These are phyloP conservation scores for Cephus runcator DNA, from an alignment of 2,888 invertebrate species.

Conservation along the genomic window DNA sequence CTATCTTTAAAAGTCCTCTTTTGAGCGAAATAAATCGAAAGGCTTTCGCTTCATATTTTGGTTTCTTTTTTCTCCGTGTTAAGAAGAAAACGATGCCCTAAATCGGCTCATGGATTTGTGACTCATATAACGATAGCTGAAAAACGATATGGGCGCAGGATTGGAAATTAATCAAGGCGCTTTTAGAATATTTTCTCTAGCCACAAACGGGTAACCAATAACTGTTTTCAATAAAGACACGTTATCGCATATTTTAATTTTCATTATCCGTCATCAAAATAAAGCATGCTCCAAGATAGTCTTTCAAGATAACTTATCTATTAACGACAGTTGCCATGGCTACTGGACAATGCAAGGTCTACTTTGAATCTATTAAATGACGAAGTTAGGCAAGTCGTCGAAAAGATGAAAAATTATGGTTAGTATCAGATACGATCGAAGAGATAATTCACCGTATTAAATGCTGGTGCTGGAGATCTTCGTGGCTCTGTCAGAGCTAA, in stretches of 20 bases:
- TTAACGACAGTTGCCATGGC: background rate
- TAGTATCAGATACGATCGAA: background rate
- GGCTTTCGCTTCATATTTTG: too few species aligned
- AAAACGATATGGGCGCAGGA: background rate
- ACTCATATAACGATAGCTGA: background rate
- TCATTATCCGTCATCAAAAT: background rate
- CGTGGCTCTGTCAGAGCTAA: conserved; percentile 44
- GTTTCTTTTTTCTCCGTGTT: too few species aligned
- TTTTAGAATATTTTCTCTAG: background rate
- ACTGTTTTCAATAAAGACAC: background rate
- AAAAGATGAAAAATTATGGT: background rate
- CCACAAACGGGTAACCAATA: background rate
- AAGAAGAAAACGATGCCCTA: too few species aligned
- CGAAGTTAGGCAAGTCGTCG: background rate
- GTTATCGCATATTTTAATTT: background rate
- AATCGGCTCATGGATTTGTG: background rate
- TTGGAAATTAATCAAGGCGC: background rate
- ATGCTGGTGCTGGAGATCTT: conserved; percentile 39
- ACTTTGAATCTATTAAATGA: background rate
- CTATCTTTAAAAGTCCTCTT: too few species aligned
- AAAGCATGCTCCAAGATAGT: background rate
- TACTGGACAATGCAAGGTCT: too few species aligned
- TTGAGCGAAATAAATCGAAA: too few species aligned
- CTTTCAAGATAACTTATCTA: background rate
- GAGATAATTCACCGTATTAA: conserved; percentile 43